These are phyloP conservation scores for Emydura subglobosa DNA, from an alignment of 2,113 vertebrate genomes.

Conservation along the genomic window DNA sequence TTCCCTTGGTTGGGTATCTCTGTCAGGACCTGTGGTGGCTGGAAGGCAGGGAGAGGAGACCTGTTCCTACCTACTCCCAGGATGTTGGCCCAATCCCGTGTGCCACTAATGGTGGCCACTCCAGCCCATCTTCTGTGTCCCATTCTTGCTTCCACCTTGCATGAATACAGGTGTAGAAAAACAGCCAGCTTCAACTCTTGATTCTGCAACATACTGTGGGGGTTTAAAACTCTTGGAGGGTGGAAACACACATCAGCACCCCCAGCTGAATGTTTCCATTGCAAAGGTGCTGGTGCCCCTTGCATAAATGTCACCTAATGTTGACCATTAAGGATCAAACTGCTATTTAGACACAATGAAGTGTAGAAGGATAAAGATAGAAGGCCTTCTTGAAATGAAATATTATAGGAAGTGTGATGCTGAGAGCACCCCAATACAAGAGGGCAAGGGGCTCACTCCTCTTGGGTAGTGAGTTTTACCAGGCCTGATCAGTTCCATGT, in stretches of 20 bases:
- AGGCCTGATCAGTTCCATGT: neutral
- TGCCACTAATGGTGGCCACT: neutral
- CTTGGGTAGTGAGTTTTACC: neutral
- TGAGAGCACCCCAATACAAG: neutral
- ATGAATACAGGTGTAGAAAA: neutral
- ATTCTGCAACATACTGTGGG: neutral
- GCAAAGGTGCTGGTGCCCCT: neutral
- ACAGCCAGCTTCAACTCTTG: neutral
- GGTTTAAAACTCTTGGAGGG: neutral
- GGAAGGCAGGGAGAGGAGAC: neutral
- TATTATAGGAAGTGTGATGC: neutral
- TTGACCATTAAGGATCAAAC: neutral
- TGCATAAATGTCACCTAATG: neutral
- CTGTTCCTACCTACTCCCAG: neutral
- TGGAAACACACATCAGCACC: neutral
- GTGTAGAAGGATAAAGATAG: neutral
- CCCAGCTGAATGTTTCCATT: neutral
- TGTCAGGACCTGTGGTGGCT: neutral
- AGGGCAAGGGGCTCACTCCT: neutral
- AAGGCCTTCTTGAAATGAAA: neutral
- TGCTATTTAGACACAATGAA: neutral
- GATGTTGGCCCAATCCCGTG: neutral
- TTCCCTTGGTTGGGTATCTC: neutral
- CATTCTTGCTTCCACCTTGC: neutral
- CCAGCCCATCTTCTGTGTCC: neutral